Base-by-base conservation (phyloP, 2,113 vertebrate species). In the Crotalus viridis region DNA sequence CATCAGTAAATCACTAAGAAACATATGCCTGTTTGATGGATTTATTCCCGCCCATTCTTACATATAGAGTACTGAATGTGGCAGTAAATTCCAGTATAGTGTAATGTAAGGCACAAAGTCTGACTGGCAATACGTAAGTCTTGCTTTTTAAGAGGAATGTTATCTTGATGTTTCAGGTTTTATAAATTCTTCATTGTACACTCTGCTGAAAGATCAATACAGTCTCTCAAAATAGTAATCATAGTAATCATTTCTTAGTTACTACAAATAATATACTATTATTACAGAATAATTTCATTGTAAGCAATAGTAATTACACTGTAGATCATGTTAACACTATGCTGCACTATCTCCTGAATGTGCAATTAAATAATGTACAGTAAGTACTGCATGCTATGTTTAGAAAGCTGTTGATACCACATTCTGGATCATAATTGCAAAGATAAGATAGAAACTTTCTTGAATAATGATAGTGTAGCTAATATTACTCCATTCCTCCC, bases 241-340 rank as follows among this genome's bases (percentile, higher is more conserved):
- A 93, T 61, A 88, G 96, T 96, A 96, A 95, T 96, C 95, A 95
- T 95, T 97, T 96, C 92, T 94, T 90, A 96, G 96, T 97, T 97
- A 97, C 96, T 96, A 96, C 93, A 93, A 96, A 96, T 96, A 96
- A 94, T 95, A 97, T 96, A 96, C 95, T 96, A 91, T 94, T 94
- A 93, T 0, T 52, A 96, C 94, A 97, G 93, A 94, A 97, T 96
- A 97, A 97, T 94, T 97, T 94, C 95, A 97, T 94, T 97, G 94
- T 94, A 97, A 96, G 97, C 96, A 97, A 97, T 96, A 93, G 96
- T 97, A 97, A 97, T 97, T 97, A 97, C 96, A 96, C 95, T 96
- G 96, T 97, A 97, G 96, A 96, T 97, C 85, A 95, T 97, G 96
- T 96, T 96, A 96, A 95, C 93, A 94, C 95, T 97, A 39, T 39